Evolutionary conservation across 2,797 vertebrate genomes (phyloP).

Genomic region (Intellagama lesueurii): DNA sequence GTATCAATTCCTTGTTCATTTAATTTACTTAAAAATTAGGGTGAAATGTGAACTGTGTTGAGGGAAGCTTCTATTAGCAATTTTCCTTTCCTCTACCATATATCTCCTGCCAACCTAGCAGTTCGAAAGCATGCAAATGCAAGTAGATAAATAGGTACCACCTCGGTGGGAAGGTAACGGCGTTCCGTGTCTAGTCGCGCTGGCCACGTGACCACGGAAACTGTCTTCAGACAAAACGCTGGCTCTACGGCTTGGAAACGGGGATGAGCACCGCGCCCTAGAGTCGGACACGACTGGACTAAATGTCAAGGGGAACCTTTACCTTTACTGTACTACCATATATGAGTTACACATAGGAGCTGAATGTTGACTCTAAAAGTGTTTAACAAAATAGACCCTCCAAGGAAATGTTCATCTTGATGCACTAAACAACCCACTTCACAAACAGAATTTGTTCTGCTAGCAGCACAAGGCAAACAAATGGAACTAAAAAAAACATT

Average conservation of each 20-base stretch:
- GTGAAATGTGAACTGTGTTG: neutral
- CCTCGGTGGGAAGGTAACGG: too few species aligned
- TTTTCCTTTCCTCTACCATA: too few species aligned
- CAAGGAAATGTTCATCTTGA: neutral
- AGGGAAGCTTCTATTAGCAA: neutral
- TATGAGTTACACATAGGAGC: neutral
- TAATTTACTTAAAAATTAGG: neutral
- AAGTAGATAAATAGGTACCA: too few species aligned
- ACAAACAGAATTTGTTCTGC: neutral
- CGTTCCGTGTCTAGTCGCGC: too few species aligned
- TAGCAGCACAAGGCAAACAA: neutral
- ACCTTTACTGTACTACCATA: conserved; percentile 8
- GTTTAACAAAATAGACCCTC: conserved; percentile 10
- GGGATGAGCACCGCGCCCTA: too few species aligned
- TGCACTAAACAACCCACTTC: neutral
- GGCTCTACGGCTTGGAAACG: too few species aligned
- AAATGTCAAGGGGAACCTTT: too few species aligned
- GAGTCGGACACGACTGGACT: too few species aligned
- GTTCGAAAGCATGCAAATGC: too few species aligned
- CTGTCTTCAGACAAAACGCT: too few species aligned
- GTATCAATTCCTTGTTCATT: neutral
- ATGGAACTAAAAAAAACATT: neutral
- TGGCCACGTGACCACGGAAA: too few species aligned
- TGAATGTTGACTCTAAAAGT: neutral
- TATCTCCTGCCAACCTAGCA: too few species aligned